A percentile compares a stretch with the other conserved stretches of the same genome.
phyloP scores from a whole-genome alignment of 1,140 invertebrate genomes.

The Lamellibrachia luymesi region DNA sequence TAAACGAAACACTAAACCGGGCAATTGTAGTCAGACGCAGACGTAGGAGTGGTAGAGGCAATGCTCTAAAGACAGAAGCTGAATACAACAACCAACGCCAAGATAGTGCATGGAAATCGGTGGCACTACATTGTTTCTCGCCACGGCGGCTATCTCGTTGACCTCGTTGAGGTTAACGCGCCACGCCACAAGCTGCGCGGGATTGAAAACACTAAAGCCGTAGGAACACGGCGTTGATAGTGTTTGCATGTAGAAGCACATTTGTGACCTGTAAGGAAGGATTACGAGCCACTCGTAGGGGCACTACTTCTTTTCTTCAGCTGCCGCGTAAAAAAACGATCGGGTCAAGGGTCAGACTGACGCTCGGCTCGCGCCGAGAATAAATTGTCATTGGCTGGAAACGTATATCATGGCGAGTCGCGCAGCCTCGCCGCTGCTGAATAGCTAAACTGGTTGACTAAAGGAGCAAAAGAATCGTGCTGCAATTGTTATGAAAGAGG shows the following conservation, averaged over 20 bases:
- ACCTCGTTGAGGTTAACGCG: background rate
- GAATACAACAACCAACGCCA: background rate
- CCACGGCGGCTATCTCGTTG: background rate
- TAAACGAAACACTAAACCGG: conserved; percentile 4
- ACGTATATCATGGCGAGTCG: conserved; percentile 3
- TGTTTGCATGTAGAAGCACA: background rate
- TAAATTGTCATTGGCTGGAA: background rate
- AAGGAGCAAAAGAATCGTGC: background rate
- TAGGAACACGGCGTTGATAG: background rate
- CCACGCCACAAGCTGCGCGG: background rate
- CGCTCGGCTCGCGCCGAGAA: background rate
- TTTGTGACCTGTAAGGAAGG: background rate
- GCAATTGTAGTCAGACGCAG: background rate
- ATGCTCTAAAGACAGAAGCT: background rate
- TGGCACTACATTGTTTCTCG: background rate
- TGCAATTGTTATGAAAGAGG: background rate
- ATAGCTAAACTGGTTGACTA: background rate
- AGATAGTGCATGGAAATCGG: background rate
- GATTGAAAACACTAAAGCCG: background rate
- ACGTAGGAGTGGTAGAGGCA: background rate
- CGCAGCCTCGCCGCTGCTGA: background rate
- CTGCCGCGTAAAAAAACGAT: background rate
- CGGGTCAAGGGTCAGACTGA: background rate
- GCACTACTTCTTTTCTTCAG: background rate
- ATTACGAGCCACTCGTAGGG: background rate